A percentile compares a stretch with the other conserved stretches of the same genome.
Evolutionary conservation across 2,888 invertebrate genomes (phyloP).

Genomic region (Norana najaformis): DNA sequence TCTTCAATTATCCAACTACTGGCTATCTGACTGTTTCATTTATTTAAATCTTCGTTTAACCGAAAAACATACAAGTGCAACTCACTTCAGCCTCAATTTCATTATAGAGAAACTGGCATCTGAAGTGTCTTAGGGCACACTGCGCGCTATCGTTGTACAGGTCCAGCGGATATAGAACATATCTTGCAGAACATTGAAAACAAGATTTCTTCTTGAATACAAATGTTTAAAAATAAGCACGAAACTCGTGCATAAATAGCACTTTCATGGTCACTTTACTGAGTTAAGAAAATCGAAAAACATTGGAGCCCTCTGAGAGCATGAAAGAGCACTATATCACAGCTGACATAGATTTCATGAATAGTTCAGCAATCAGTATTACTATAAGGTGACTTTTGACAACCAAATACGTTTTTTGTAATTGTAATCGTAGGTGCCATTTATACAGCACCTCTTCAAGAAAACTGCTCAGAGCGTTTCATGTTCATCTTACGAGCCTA

Average conservation of each 20-base stretch:
- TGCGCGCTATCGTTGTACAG: constrained; percentile 95
- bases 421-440: not conserved
- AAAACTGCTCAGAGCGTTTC: not conserved
- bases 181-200: constrained; percentile 65
- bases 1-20: not conserved
- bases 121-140: constrained; percentile 85
- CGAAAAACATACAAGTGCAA: too few species aligned
- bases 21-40: too few species aligned
- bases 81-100: constrained; percentile 94
- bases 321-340: not conserved
- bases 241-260: not conserved
- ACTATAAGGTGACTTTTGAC: not conserved
- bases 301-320: too few species aligned
- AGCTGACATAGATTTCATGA: not conserved
- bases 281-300: not conserved
- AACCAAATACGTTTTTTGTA: not conserved
- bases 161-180: constrained; percentile 89
- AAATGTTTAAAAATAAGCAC: not conserved
- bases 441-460: not conserved
- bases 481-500: too few species aligned
- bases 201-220: not conserved
- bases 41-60: too few species aligned
- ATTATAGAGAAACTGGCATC: constrained; percentile 93
- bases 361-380: not conserved
- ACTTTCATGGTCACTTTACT: not conserved